Evolutionary conservation across 2,888 invertebrate genomes (phyloP).

Genomic region (Scaptodrosophila latifasciaeformis): DNA sequence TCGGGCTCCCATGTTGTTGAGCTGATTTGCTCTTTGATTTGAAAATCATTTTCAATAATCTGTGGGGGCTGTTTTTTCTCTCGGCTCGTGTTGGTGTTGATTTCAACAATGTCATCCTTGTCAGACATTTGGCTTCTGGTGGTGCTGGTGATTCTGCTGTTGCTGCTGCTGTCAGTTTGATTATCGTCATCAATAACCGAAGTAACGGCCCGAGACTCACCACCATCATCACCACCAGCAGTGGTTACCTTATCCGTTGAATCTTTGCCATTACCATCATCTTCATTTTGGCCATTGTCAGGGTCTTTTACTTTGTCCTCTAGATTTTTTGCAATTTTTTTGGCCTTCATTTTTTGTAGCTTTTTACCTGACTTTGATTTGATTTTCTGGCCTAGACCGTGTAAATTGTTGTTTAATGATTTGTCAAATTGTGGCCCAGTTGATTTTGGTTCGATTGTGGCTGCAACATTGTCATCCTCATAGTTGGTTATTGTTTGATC

Average conservation of each 20-base stretch:
- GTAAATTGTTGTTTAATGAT: conserved; percentile 72
- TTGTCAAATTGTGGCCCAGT: conserved; percentile 65
- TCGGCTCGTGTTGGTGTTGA: conserved; percentile 47
- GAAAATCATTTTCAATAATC: conserved; percentile 65
- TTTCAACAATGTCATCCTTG: conserved; percentile 57
- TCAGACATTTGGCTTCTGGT: conserved; percentile 25
- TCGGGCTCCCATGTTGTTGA: conserved; percentile 11
- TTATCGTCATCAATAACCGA: conserved; percentile 65
- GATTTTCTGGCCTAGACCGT: conserved; percentile 18
- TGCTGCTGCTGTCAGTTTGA: conserved; percentile 60
- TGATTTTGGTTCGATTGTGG: conserved; percentile 15
- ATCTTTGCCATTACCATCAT: too few relatives aligned
- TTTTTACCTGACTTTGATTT: conserved; percentile 55
- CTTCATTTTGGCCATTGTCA: conserved; percentile 16
- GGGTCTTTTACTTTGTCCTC: conserved; percentile 11
- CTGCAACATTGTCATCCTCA: conserved; percentile 38
- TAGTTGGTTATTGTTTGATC: conserved; percentile 32
- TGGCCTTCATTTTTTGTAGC: conserved; percentile 28
- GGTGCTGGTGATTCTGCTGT: conserved; percentile 20
- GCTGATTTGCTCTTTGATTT: conserved; percentile 56
- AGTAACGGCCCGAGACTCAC: conserved; percentile 26
- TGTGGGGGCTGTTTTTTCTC: conserved; percentile 18
- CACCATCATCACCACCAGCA: conserved; percentile 28
- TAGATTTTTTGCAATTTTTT: conserved; percentile 1
- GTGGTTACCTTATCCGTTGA: too few relatives aligned